Evolutionary conservation across 2,888 invertebrate species (phyloP).

Genomic region (Caenorhabditis panamensis): DNA sequence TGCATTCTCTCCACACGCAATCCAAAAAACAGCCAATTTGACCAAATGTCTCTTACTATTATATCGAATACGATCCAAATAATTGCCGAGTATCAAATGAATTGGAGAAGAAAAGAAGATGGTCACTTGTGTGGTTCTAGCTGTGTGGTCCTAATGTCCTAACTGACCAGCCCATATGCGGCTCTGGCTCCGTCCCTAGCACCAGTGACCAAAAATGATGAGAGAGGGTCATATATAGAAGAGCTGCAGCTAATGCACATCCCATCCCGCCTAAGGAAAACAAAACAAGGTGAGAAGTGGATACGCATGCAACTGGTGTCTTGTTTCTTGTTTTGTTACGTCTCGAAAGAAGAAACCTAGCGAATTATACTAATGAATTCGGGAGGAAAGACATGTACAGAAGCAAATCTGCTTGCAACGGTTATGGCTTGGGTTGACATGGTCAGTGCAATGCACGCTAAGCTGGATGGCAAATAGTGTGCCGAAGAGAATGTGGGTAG

Average conservation of each 20-base stretch:
- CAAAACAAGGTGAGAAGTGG: conserved; percentile 60
- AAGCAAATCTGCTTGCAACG: neutral
- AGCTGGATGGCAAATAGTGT: conserved; percentile 43
- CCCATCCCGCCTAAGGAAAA: conserved; percentile 9
- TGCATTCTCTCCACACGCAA: neutral
- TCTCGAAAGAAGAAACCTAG: conserved; percentile 21
- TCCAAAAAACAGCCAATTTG: conserved; percentile 46
- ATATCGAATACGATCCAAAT: conserved; percentile 43
- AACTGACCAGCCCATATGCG: conserved; percentile 20
- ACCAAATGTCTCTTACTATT: conserved; percentile 58
- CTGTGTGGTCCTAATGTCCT: conserved; percentile 9
- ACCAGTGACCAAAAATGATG: conserved; percentile 14
- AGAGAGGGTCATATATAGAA: neutral
- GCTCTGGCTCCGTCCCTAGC: conserved; percentile 23
- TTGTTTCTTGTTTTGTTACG: conserved; percentile 20
- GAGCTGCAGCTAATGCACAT: neutral
- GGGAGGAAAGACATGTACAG: conserved; percentile 30
- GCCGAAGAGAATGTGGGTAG: neutral
- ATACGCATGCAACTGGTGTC: conserved; percentile 51
- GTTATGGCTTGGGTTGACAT: conserved; percentile 34
- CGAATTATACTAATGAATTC: conserved; percentile 54
- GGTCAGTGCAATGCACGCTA: conserved; percentile 58
- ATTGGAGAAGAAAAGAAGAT: conserved; percentile 15
- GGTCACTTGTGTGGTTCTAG: conserved; percentile 29
- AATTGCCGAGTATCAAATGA: conserved; percentile 57